These are phyloP conservation scores for Microcebus murinus DNA, from an alignment of 2,113 vertebrate genomes.

Conservation along the genomic window DNA sequence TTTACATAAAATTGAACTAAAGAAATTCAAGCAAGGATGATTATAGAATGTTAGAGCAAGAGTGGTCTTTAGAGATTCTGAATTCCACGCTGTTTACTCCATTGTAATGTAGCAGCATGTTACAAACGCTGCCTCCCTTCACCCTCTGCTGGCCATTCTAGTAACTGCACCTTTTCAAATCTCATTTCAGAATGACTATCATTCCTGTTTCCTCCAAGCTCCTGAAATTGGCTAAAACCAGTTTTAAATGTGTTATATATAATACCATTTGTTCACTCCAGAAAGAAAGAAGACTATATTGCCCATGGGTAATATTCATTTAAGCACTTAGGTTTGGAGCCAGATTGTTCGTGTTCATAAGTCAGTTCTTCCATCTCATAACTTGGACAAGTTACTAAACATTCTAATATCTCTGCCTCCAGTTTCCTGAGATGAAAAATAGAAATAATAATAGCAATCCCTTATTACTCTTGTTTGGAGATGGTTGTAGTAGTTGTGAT, in stretches of 20 bases:
- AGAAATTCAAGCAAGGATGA: slow-evolving; percentile 30
- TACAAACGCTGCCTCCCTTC: slow-evolving; percentile 34
- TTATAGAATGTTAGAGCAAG: background rate
- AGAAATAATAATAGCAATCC: background rate
- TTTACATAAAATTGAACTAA: background rate
- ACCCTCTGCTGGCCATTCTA: slow-evolving; percentile 65
- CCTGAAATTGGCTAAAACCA: background rate
- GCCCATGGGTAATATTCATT: background rate
- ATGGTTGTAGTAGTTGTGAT: background rate
- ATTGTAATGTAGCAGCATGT: background rate
- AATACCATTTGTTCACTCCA: background rate
- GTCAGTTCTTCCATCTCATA: background rate
- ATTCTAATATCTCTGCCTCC: background rate
- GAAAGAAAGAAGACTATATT: background rate
- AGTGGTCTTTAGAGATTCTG: background rate
- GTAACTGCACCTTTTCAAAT: slow-evolving; percentile 41
- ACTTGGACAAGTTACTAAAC: background rate
- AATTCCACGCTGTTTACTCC: background rate
- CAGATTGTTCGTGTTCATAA: background rate
- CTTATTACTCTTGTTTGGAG: background rate
- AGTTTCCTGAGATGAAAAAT: slow-evolving; percentile 16
- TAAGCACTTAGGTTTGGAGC: background rate
- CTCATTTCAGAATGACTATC: background rate
- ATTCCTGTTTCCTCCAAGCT: background rate
- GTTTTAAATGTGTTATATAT: background rate